phyloP scores from a whole-genome alignment of 2,888 invertebrate species.

The Drosophila pseudotalamancana region DNA sequence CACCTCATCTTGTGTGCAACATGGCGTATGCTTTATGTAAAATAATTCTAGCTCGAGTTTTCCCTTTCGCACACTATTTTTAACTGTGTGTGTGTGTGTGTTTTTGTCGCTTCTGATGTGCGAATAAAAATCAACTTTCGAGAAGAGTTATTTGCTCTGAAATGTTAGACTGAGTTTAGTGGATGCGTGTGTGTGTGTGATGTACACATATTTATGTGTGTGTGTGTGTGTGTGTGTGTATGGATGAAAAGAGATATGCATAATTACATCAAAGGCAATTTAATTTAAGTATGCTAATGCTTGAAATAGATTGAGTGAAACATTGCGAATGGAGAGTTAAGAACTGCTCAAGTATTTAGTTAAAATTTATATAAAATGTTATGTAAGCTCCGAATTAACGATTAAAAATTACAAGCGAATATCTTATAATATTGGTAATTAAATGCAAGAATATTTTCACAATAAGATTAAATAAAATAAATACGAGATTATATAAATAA shows the following conservation, averaged over 20 bases:
- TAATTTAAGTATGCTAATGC: neutral
- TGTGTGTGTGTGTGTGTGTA: no score
- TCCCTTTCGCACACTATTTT: conserved; percentile 23
- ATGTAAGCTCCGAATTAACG: no score
- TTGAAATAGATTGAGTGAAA: neutral
- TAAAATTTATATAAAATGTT: no score
- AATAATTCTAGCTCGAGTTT: conserved; percentile 28
- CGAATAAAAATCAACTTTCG: conserved; percentile 9
- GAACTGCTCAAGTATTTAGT: neutral
- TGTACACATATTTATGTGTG: no score
- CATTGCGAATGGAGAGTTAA: neutral
- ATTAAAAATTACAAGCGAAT: no score
- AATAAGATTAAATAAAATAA: no score
- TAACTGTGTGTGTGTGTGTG: no score
- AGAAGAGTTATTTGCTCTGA: neutral
- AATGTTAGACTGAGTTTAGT: conserved; percentile 2
- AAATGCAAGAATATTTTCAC: no score
- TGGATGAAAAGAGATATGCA: neutral
- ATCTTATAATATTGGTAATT: no score
- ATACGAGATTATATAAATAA: no score
- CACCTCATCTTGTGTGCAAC: conserved; percentile 19
- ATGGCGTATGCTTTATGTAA: conserved; percentile 46
- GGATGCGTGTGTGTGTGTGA: no score
- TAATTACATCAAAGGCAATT: neutral
- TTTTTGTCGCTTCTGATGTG: neutral